Base-by-base conservation (phyloP, 1,140 invertebrate species). In the Papilio xuthus region DNA sequence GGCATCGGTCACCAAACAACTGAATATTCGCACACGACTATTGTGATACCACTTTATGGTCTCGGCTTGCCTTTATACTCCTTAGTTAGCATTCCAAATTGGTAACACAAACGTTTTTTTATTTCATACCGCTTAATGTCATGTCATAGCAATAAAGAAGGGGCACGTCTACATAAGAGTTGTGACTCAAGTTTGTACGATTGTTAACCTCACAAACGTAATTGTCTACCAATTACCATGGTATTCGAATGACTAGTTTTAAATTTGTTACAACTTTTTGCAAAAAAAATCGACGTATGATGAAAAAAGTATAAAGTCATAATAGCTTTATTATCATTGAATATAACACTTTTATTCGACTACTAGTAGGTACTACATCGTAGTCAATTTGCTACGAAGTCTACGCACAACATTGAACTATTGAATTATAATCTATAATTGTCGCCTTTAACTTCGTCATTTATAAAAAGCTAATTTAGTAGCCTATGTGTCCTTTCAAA, bases 31-130 rank as follows among this genome's bases (percentile, higher is more conserved):
- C 91, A 88, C 87, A 90, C 83, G 80, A 87, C 89, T 90, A 93
- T 93, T 93, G 92, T 93, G 85, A 86, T 88, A 89, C 88, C 87
- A 90, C 81, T 92, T 93, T 92, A 93, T 92, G 90, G 90, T 88
- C 87, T 86, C 90, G 91, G 92, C 87, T 56, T 56, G 83, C 88
- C 87, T 92, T 93, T 92, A 87, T 91, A 87, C 86, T 83, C 71
- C 82, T 86, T 90, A 90, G 82, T 93, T 92, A 93, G 90, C 90
- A 93, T 93, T 92, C 92, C 88, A 90, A 90, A 90, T 88, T 89
- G 87, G 91, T 92, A 80, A 86, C 85, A 84, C 86, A 83, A 84
- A 88, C 84, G 88, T 89, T 93, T 91, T 93, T 75, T 75, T 37
- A 32, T 53, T 92, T 91, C 84, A 88, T 88, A 91, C 85, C 86